Evolutionary conservation across 2,113 vertebrate genomes (phyloP).

Genomic region (Orientallactaga bullata): DNA sequence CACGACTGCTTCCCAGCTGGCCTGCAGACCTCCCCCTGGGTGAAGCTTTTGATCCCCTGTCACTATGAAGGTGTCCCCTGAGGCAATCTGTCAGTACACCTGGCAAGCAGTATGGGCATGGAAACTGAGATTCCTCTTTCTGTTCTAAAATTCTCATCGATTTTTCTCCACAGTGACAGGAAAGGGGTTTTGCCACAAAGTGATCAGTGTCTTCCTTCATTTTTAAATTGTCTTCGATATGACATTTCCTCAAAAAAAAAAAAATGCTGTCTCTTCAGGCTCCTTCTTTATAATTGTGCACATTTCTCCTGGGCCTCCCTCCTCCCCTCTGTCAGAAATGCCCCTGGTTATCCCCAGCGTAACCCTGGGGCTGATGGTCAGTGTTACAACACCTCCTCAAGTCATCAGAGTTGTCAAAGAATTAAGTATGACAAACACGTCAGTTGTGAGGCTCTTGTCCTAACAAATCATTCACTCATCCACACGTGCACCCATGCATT

Average conservation of each 20-base stretch:
- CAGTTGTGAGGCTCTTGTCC: neutral
- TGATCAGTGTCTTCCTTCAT: neutral
- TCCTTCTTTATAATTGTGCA: neutral
- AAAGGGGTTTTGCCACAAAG: neutral
- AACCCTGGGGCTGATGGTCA: neutral
- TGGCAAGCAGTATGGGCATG: neutral
- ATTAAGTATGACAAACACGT: neutral
- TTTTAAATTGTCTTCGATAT: neutral
- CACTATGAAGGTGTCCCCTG: neutral
- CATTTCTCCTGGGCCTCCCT: neutral
- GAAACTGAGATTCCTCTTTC: neutral
- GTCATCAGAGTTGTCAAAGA: neutral
- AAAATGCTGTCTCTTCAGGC: neutral
- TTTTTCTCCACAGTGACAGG: constrained; percentile 27
- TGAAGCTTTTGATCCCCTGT: neutral
- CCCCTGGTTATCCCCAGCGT: neutral
- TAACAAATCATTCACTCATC: neutral
- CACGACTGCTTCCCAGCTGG: neutral
- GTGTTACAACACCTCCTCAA: neutral
- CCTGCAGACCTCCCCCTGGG: fast-evolving
- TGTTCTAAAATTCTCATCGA: constrained; percentile 21
- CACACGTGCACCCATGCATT: neutral
- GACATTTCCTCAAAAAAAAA: constrained; percentile 52
- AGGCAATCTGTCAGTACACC: neutral
- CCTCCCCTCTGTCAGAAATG: neutral